phyloP scores from a whole-genome alignment of 1,140 invertebrate genomes.

The Zaprionus kolodkinae region DNA sequence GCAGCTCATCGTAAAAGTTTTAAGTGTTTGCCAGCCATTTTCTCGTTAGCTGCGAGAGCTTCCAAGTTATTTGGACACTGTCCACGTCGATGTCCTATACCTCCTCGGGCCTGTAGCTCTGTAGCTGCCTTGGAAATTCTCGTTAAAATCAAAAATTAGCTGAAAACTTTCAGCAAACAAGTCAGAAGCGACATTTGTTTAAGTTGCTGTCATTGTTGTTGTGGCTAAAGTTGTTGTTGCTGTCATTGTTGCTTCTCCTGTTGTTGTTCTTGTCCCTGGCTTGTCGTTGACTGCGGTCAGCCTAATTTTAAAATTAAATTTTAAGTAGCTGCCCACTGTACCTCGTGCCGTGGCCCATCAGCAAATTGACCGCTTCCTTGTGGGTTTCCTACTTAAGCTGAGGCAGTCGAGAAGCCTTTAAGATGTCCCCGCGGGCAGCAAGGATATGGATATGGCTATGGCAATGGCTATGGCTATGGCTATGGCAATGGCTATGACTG shows the following conservation, averaged over 20 bases:
- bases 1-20: conserved; percentile 76
- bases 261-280: conserved; percentile 19
- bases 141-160: conserved; percentile 77
- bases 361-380: conserved; percentile 43
- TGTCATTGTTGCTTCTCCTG: not conserved
- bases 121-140: conserved; percentile 65
- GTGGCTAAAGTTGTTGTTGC: conserved; percentile 18
- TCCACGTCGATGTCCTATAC: conserved; percentile 48
- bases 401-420: conserved; percentile 32
- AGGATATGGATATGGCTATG: conserved; percentile 35
- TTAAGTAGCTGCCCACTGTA: conserved; percentile 45
- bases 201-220: conserved; percentile 51
- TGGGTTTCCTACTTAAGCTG: not conserved
- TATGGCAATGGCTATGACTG: not conserved
- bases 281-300: conserved; percentile 36
- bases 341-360: conserved; percentile 18
- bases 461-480: not conserved
- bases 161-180: conserved; percentile 70
- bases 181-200: conserved; percentile 66
- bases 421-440: conserved; percentile 16
- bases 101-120: conserved; percentile 20
- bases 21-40: conserved; percentile 81
- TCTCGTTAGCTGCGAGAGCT: conserved; percentile 75
- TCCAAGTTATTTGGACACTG: conserved; percentile 71
- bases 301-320: conserved; percentile 74